These are phyloP conservation scores for Sardina pilchardus DNA, from an alignment of 2,113 vertebrate genomes.

Conservation along the genomic window DNA sequence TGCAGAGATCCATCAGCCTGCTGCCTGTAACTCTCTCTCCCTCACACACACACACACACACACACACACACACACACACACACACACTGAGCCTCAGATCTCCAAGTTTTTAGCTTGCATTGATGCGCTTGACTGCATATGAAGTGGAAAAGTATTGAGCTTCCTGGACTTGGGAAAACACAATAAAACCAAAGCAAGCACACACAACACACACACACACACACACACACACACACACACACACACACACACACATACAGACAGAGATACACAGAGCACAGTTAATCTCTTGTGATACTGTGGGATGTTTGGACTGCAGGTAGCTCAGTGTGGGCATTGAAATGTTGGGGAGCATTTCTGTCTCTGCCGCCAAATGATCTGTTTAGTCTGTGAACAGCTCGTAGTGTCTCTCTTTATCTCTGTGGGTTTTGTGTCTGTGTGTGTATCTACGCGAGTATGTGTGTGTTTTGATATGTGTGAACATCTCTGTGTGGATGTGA, in stretches of 20 bases:
- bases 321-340: not conserved
- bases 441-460: not conserved
- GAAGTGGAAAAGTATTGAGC: constrained; percentile 70
- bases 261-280: not conserved
- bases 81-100: constrained; percentile 60
- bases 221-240: constrained; percentile 42
- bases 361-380: not conserved
- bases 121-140: constrained; percentile 73
- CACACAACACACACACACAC: constrained; percentile 24
- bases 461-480: not conserved
- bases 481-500: not conserved
- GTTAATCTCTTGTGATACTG: not conserved
- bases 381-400: not conserved
- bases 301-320: not conserved
- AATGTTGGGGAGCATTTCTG: not conserved
- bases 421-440: not conserved
- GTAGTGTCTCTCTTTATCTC: not conserved
- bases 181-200: no score
- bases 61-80: no score
- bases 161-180: constrained; percentile 37
- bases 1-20: constrained; percentile 64
- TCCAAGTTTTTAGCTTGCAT: constrained; percentile 63
- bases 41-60: constrained; percentile 14
- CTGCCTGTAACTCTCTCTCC: constrained; percentile 66
- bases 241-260: not conserved